Percentiles rank a stretch among this genome's conserved stretches.
Evolutionary conservation across 2,888 invertebrate species (phyloP).

Genomic region (Chalcosyrphus nemorum): DNA sequence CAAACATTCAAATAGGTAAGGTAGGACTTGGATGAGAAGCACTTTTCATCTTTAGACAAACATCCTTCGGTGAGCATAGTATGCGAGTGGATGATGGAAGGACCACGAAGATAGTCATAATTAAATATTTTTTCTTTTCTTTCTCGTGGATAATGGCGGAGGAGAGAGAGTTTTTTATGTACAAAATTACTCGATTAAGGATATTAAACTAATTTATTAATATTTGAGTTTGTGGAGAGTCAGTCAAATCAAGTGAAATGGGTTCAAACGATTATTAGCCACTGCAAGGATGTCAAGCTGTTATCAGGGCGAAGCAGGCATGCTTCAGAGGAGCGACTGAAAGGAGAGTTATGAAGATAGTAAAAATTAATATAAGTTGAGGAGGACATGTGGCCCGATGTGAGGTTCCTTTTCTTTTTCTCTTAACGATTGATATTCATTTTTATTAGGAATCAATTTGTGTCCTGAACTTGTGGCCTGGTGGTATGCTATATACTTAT

Average conservation of each 20-base stretch:
- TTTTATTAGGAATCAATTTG: no score
- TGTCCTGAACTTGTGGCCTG: no score
- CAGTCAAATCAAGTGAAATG: conserved; percentile 49
- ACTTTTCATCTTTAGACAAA: conserved; percentile 51
- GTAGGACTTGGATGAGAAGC: conserved; percentile 25
- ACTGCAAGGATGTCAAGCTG: not conserved
- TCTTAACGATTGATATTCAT: no score
- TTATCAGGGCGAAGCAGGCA: not conserved
- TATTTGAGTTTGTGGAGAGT: conserved; percentile 47
- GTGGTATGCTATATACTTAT: no score
- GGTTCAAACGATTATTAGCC: conserved; percentile 30
- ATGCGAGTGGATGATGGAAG: not conserved
- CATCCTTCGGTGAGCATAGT: conserved; percentile 8
- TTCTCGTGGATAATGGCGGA: conserved; percentile 4
- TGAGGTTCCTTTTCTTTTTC: no score
- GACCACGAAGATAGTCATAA: conserved; percentile 39
- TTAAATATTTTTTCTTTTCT: conserved; percentile 40
- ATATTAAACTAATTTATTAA: conserved; percentile 64
- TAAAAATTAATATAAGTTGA: not conserved
- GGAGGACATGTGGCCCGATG: no score
- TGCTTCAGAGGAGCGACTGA: not conserved
- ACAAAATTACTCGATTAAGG: conserved; percentile 43
- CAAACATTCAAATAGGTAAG: conserved; percentile 60
- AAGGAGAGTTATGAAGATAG: not conserved
- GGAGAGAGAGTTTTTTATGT: conserved; percentile 10